Percentiles rank a stretch among this genome's conserved stretches.
Conservation (phyloP, 2,797 vertebrate species). For the Periparus ater region DNA sequence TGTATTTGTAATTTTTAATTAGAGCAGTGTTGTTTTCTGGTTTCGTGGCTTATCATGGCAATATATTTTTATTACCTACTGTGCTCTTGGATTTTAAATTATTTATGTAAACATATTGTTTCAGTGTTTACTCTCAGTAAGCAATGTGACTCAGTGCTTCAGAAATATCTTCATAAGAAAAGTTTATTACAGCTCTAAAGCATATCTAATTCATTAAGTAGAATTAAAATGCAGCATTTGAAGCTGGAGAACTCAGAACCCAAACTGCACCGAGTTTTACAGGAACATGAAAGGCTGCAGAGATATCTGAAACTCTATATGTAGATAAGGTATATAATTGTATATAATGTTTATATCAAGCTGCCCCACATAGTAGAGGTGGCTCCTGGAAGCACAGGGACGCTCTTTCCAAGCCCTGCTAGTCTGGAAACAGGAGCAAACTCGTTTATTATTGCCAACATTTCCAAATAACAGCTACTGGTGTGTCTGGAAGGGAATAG, state of each 20-base stretch:
- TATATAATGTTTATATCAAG: not conserved
- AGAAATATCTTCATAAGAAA: conserved; percentile 28
- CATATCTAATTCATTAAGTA: conserved; percentile 62
- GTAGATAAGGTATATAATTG: not conserved
- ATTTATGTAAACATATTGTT: conserved; percentile 82
- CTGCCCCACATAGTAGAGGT: not conserved
- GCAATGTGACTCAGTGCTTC: conserved; percentile 45
- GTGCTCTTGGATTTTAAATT: conserved; percentile 80
- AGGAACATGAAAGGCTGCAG: not conserved
- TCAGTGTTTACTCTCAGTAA: conserved; percentile 38
- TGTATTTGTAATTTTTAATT: conserved; percentile 83
- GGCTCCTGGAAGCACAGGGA: not conserved
- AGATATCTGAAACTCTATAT: not conserved
- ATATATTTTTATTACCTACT: conserved; percentile 79
- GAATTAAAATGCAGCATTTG: conserved; percentile 56
- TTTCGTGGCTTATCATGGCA: conserved; percentile 79
- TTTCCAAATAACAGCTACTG: not conserved
- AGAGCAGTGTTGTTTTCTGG: conserved; percentile 73
- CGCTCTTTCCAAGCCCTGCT: not conserved
- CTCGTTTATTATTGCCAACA: not conserved
- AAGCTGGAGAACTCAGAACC: conserved; percentile 1
- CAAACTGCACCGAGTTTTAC: not conserved
- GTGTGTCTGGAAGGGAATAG: not conserved
- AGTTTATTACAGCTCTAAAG: conserved; percentile 34
- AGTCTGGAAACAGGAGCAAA: not conserved